Conservation (phyloP, 2,113 vertebrate genomes). For the Alectura lathami region DNA sequence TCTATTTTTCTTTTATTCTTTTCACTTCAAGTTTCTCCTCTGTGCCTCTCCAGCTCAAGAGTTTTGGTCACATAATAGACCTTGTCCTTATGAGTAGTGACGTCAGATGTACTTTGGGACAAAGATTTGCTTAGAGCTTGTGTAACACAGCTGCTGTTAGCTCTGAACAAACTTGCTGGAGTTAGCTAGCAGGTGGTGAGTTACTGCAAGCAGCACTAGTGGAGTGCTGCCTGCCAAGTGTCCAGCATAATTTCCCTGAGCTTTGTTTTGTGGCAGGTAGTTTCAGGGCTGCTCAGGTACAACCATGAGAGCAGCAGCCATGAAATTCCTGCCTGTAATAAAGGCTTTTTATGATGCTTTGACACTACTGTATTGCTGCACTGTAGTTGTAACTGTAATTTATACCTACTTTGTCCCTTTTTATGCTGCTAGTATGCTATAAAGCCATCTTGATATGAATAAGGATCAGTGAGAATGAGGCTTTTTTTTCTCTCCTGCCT, state of each 20-base stretch:
- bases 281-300: not conserved
- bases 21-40: not conserved
- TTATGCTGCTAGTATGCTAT: not conserved
- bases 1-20: not conserved
- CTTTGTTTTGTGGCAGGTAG: not conserved
- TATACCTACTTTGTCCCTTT: not conserved
- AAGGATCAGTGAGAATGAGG: not conserved
- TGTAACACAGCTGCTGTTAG: not conserved
- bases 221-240: not conserved
- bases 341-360: not conserved
- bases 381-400: not conserved
- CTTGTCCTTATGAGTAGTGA: rapidly evolving
- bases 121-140: not conserved
- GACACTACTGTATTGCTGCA: not conserved
- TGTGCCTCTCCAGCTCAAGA: not conserved
- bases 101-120: not conserved
- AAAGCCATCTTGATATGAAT: not conserved
- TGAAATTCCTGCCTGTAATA: not conserved
- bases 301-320: not conserved
- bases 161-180: not conserved
- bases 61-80: not conserved
- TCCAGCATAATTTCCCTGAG: not conserved
- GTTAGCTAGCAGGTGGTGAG: not conserved
- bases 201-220: not conserved
- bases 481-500: not conserved